phyloP scores from a whole-genome alignment of 2,888 invertebrate genomes.

The Actias luna region DNA sequence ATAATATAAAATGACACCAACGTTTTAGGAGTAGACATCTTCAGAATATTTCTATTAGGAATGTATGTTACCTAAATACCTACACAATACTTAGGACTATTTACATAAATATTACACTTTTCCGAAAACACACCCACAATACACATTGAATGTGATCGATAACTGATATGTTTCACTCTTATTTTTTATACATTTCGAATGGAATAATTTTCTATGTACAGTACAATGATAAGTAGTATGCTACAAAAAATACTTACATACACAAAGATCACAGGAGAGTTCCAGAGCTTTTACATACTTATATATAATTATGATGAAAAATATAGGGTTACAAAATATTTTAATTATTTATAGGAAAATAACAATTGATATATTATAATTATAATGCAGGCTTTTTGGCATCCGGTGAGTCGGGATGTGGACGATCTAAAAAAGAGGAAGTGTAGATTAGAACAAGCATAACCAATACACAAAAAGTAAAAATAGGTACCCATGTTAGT shows the following conservation, averaged over 20 bases:
- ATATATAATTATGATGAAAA: slow-evolving; percentile 47
- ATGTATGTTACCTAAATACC: neutral
- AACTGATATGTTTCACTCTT: slow-evolving; percentile 16
- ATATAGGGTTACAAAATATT: slow-evolving; percentile 66
- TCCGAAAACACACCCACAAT: slow-evolving; percentile 29
- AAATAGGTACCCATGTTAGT: no score
- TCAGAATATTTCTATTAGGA: neutral
- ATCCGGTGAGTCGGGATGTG: slow-evolving; percentile 76
- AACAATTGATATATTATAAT: slow-evolving; percentile 49
- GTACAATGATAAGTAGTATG: neutral
- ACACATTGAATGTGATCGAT: slow-evolving; percentile 44
- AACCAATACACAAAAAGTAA: no score
- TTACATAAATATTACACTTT: slow-evolving; percentile 37
- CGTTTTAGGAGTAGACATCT: neutral
- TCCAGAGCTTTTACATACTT: slow-evolving; percentile 60
- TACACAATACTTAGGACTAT: slow-evolving; percentile 24
- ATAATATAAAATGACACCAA: neutral
- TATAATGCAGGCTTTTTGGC: slow-evolving; percentile 79
- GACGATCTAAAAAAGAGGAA: slow-evolving; percentile 61
- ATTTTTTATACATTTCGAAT: slow-evolving; percentile 19
- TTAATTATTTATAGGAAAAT: slow-evolving; percentile 46
- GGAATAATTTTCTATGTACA: slow-evolving; percentile 3
- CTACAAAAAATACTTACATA: slow-evolving; percentile 59
- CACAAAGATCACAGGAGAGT: slow-evolving; percentile 80
- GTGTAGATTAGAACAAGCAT: neutral